A percentile compares a stretch with the other conserved stretches of the same genome.
phyloP scores from a whole-genome alignment of 2,797 vertebrate species.

The Crenuchus spilurus region DNA sequence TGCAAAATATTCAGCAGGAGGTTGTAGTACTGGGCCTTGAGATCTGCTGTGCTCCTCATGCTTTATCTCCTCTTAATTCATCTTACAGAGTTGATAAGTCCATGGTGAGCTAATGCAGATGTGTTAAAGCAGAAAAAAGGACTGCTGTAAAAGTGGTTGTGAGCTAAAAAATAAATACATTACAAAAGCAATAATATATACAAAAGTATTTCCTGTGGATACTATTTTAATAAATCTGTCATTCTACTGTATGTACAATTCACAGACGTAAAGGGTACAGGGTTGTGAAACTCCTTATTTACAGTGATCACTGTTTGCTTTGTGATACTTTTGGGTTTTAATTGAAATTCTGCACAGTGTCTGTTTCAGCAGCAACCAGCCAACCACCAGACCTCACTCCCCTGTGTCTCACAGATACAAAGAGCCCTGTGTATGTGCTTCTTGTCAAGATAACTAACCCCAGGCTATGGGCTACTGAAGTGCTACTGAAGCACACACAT shows the following conservation, averaged over 20 bases:
- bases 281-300: background rate
- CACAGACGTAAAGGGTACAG: background rate
- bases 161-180: no score
- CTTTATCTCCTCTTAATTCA: background rate
- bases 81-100: no score
- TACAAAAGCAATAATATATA: no score
- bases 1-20: background rate
- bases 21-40: background rate
- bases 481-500: background rate
- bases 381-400: constrained; percentile 30
- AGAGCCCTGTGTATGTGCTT: constrained; percentile 29
- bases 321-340: constrained; percentile 28
- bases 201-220: background rate
- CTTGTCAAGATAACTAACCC: constrained; percentile 27
- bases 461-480: background rate
- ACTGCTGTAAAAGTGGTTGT: no score
- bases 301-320: constrained; percentile 24
- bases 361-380: constrained; percentile 39
- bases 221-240: background rate
- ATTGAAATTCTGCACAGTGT: constrained; percentile 40
- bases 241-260: background rate
- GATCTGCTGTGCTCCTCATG: background rate
- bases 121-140: no score
- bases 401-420: constrained; percentile 49
- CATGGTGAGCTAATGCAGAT: no score